Evolutionary conservation across 2,113 vertebrate species (phyloP).

Genomic region (Neogobius melanostomus): DNA sequence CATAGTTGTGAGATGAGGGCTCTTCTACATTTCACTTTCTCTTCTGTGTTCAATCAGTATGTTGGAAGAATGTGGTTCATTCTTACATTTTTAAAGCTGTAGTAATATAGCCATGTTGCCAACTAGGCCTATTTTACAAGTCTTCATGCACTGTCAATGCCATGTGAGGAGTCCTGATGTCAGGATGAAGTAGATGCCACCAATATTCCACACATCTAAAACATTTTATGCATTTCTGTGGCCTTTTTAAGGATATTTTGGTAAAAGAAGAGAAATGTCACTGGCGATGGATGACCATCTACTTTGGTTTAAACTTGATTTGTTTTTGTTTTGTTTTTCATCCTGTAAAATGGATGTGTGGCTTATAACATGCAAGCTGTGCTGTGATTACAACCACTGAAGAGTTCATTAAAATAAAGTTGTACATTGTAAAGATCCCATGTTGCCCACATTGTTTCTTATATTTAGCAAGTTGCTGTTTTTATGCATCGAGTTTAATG

Average conservation of each 20-base stretch:
- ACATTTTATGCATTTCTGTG: constrained; percentile 97
- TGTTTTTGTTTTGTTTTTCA: constrained; percentile 55
- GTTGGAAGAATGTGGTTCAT: constrained; percentile 89
- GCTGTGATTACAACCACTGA: constrained; percentile 95
- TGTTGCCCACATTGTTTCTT: constrained; percentile 75
- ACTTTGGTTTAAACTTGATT: constrained; percentile 62
- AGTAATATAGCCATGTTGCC: constrained; percentile 88
- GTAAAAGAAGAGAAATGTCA: constrained; percentile 55
- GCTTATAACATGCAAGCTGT: constrained; percentile 89
- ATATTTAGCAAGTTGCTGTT: neutral
- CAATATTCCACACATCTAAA: constrained; percentile 75
- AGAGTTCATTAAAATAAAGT: constrained; percentile 93
- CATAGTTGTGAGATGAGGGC: constrained; percentile 82
- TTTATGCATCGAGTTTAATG: neutral
- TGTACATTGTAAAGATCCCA: constrained; percentile 98
- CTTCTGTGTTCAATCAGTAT: constrained; percentile 68
- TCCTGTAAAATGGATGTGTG: constrained; percentile 81
- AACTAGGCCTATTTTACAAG: constrained; percentile 80
- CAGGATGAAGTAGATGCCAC: constrained; percentile 76
- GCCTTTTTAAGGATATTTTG: constrained; percentile 86
- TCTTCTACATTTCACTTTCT: constrained; percentile 94
- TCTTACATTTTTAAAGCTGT: constrained; percentile 73
- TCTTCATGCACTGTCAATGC: constrained; percentile 92
- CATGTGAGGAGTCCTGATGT: constrained; percentile 84
- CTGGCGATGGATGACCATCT: constrained; percentile 68